phyloP scores from a whole-genome alignment of 1,140 invertebrate genomes.

The Diorhabda elongata region DNA sequence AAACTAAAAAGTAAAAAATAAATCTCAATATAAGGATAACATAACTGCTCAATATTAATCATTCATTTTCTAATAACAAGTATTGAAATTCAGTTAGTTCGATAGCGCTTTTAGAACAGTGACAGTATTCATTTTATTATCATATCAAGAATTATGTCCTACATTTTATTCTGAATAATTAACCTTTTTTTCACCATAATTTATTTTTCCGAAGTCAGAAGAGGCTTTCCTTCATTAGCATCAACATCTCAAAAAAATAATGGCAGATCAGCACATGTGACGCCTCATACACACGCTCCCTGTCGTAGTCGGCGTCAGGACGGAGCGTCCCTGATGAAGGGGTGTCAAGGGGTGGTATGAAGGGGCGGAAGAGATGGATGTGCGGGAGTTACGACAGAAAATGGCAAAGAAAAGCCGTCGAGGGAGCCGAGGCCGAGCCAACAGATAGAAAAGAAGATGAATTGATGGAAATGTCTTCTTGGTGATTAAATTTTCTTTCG shows the following conservation, averaged over 20 bases:
- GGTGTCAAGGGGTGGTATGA: not conserved
- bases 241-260: slow-evolving; percentile 26
- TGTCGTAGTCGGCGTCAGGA: slow-evolving; percentile 11
- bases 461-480: slow-evolving; percentile 44
- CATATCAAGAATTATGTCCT: too few relatives aligned
- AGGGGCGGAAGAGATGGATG: slow-evolving; percentile 30
- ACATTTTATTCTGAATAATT: too few relatives aligned
- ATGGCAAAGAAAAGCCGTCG: slow-evolving; percentile 43
- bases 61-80: too few relatives aligned
- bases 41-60: too few relatives aligned
- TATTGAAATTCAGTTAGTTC: too few relatives aligned
- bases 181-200: too few relatives aligned
- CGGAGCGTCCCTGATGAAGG: slow-evolving; percentile 3
- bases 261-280: slow-evolving; percentile 38
- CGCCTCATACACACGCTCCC: slow-evolving; percentile 36
- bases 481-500: slow-evolving; percentile 45
- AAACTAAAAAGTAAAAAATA: too few relatives aligned
- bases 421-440: slow-evolving; percentile 30
- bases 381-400: slow-evolving; percentile 34
- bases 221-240: slow-evolving; percentile 26
- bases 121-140: too few relatives aligned
- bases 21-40: too few relatives aligned
- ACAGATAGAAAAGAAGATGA: slow-evolving; percentile 40
- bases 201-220: not conserved
- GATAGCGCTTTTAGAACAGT: too few relatives aligned